Evolutionary conservation across 2,797 vertebrate genomes (phyloP), one percentile per base, ranked within the genome.

Genomic region (Heliangelus exortis): DNA sequence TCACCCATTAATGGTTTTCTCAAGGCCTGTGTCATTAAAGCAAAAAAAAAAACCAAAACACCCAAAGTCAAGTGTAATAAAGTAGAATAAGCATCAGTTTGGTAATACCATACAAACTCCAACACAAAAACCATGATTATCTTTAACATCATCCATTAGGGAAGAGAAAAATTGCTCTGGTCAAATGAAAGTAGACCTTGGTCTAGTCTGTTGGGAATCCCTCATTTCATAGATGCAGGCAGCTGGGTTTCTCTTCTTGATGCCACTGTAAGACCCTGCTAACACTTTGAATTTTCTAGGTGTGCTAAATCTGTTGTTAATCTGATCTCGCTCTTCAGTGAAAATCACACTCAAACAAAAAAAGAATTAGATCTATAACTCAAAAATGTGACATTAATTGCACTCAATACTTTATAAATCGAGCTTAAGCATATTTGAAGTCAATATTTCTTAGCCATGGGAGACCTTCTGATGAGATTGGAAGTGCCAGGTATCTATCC

Each of bases 41-140:
- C 5, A 26, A 47, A 79, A 48, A 4, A 26, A 4, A 26, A 21
- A 39, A n/a, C 10, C 34, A 36, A 36, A 36, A 36, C 19, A 12
- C 39, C 17, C 13, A 8, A 66, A 50, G 16, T 25, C 33, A 9
- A 26, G 11, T 13, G 7, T 36, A 34, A 47, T 48, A 21, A 53
- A 29, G 6, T 43, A 15, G 1, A 1, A 25, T 61, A 28, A 61
- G 11, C 48, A 16, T 62, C 15, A 4, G 6, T 63, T 29, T 47
- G 58, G 45, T 15, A n/a, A 47, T 74, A 21, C 23, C 6, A 6
- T 36, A 31, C 22, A 11, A 59, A 58, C 68, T 69, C 36, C 0
- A 2, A 15, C 8, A 8, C 0, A 0, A 68, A 29, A 79, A 23
- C 39, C 13, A 2, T 45, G 25, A 10, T 84, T 68, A 34, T n/a